Percentiles rank a stretch among this genome's conserved stretches.
Evolutionary conservation across 2,888 invertebrate genomes (phyloP).

Genomic region (Uropetala carovei): DNA sequence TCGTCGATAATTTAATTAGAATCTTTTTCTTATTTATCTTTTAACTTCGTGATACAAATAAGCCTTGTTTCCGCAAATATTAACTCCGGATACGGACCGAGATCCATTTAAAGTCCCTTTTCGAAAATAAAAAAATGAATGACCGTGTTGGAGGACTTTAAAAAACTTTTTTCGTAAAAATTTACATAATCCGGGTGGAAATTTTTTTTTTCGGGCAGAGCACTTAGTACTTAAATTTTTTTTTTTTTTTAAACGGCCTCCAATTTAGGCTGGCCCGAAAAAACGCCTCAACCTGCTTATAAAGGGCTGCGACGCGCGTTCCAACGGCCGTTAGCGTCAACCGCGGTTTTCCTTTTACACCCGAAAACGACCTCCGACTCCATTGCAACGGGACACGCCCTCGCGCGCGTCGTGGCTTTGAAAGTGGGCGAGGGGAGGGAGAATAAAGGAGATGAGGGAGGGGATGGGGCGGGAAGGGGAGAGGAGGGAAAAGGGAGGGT

Average conservation of each 20-base stretch:
- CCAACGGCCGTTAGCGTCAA: background rate
- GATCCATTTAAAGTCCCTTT: background rate
- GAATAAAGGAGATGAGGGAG: background rate
- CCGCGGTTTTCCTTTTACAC: conserved; percentile 15
- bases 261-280: background rate
- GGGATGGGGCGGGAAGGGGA: background rate
- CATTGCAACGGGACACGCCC: background rate
- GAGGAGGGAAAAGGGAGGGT: background rate
- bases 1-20: too few species aligned
- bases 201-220: background rate
- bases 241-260: background rate
- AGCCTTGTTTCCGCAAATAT: background rate
- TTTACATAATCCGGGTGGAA: background rate
- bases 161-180: background rate
- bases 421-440: background rate
- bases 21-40: too few species aligned
- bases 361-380: conserved; percentile 18
- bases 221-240: background rate
- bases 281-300: conserved; percentile 1
- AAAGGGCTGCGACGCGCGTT: background rate
- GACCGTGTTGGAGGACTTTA: background rate
- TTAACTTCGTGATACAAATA: too few species aligned
- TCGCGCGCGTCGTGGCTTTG: background rate
- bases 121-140: background rate
- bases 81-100: background rate